Conservation (phyloP, 2,797 vertebrate species). For the Lutjanus argentimaculatus region DNA sequence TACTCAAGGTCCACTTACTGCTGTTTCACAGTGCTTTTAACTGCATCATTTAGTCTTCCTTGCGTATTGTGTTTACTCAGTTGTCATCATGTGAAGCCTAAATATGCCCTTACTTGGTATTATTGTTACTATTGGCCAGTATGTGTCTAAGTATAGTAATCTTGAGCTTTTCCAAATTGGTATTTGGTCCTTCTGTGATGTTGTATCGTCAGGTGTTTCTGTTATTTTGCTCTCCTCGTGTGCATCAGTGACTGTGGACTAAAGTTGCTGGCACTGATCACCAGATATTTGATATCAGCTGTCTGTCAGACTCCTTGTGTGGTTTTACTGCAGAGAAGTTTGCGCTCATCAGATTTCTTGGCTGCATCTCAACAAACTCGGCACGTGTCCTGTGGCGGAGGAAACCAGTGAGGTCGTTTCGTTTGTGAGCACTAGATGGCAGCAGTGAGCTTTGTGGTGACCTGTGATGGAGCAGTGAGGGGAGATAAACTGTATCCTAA, state of each 20-base stretch:
- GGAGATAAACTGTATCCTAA: not conserved
- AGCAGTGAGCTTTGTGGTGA: not conserved
- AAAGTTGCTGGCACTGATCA: not conserved
- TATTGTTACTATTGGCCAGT: too few species aligned
- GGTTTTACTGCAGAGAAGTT: not conserved
- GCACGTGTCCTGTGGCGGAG: not conserved
- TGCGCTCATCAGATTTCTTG: not conserved
- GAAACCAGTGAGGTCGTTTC: not conserved
- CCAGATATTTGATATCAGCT: too few species aligned
- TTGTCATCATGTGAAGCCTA: too few species aligned
- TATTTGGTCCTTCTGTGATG: not conserved
- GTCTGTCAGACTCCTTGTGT: not conserved
- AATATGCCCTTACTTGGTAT: not conserved
- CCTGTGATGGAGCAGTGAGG: not conserved
- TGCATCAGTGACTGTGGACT: not conserved
- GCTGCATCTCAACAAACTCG: not conserved
- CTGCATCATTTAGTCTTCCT: not conserved
- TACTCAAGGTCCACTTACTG: not conserved
- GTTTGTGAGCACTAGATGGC: constrained; percentile 28
- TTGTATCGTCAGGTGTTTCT: not conserved
- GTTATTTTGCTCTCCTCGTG: not conserved
- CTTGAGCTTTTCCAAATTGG: not conserved
- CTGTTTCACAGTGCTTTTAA: not conserved
- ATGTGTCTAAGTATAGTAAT: not conserved
- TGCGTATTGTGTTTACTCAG: not conserved